Evolutionary conservation across 2,113 vertebrate genomes (phyloP).

Genomic region (Gymnogyps californianus): DNA sequence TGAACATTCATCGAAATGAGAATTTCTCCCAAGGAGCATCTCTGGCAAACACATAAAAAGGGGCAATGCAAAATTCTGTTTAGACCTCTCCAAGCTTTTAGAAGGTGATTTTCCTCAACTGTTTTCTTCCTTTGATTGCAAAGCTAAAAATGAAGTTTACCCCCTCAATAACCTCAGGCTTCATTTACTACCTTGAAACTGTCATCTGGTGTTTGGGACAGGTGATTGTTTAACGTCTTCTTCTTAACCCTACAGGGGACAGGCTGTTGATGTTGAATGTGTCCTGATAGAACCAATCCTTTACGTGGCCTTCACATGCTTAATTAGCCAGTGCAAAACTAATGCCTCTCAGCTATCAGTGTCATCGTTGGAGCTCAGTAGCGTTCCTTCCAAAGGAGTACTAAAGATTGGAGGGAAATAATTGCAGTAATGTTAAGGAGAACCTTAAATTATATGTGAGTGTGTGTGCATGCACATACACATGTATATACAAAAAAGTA

Average conservation of each 20-base stretch:
- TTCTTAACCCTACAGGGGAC: conserved; percentile 47
- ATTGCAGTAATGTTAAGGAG: background rate
- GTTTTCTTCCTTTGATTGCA: background rate
- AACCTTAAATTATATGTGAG: background rate
- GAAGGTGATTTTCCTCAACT: background rate
- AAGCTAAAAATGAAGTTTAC: background rate
- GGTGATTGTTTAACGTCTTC: background rate
- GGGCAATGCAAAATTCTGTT: background rate
- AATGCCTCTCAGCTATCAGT: conserved; percentile 34
- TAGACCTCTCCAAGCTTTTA: background rate
- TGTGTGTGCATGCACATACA: fast-evolving
- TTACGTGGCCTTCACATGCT: background rate
- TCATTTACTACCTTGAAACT: background rate
- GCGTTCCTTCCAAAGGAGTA: background rate
- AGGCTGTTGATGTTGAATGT: background rate
- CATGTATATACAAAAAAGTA: background rate
- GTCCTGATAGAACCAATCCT: conserved; percentile 27
- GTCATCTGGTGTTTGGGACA: conserved; percentile 26
- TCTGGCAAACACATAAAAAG: conserved; percentile 8
- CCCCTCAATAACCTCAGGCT: background rate
- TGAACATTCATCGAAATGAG: background rate
- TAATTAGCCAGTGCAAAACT: background rate
- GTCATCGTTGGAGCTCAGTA: background rate
- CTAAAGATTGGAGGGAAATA: background rate
- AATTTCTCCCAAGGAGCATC: conserved; percentile 44